phyloP scores from a whole-genome alignment of 2,888 invertebrate species.

The Diogma glabrata region DNA sequence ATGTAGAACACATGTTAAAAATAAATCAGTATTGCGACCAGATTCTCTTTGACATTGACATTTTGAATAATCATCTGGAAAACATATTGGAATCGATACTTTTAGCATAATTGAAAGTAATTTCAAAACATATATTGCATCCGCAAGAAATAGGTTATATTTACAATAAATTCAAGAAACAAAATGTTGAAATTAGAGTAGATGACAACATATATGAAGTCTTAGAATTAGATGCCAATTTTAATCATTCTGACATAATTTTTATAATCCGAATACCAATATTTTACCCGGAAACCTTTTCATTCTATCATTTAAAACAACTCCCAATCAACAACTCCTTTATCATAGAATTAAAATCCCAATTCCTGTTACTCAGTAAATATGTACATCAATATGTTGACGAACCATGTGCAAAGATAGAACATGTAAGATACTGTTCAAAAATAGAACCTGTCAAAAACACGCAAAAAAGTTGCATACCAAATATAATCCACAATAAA shows the following conservation, averaged over 20 bases:
- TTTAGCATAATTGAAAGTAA: background rate
- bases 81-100: background rate
- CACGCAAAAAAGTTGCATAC: background rate
- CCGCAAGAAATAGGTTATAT: constrained; percentile 7
- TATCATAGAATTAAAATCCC: background rate
- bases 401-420: background rate
- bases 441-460: background rate
- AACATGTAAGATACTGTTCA: background rate
- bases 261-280: background rate
- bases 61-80: constrained; percentile 11
- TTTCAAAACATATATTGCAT: constrained; percentile 6
- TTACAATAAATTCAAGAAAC: constrained; percentile 2
- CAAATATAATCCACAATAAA: background rate
- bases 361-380: background rate
- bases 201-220: constrained; percentile 11
- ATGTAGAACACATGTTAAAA: too few species aligned
- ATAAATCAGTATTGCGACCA: constrained; percentile 12
- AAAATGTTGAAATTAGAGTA: constrained; percentile 8
- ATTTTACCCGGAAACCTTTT: background rate
- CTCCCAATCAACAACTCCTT: background rate
- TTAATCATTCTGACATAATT: too few species aligned
- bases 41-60: constrained; percentile 11
- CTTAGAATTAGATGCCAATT: background rate
- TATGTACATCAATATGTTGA: background rate
- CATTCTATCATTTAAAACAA: background rate